Percentiles rank a stretch among this genome's conserved stretches.
Evolutionary conservation across 2,113 vertebrate species (phyloP).

Genomic region (Siniperca knerii): DNA sequence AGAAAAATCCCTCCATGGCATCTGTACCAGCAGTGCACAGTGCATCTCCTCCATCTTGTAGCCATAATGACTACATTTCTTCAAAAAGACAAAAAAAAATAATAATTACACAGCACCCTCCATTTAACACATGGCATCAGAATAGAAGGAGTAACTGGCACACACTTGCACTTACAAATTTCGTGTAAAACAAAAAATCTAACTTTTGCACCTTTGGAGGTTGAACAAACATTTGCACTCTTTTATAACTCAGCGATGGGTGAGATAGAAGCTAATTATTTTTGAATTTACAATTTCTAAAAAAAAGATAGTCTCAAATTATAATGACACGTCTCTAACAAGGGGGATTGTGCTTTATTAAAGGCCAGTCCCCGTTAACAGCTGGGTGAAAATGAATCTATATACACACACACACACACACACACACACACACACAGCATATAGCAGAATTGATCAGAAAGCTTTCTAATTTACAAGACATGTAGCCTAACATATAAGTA

Average conservation of each 20-base stretch:
- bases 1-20: background rate
- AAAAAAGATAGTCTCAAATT: background rate
- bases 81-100: background rate
- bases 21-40: background rate
- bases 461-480: background rate
- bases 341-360: background rate
- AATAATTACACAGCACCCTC: background rate
- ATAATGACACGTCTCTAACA: background rate
- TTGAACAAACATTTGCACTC: background rate
- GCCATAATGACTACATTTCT: constrained; percentile 14
- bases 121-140: background rate
- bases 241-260: background rate
- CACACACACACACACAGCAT: background rate
- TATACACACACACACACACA: too few relatives aligned
- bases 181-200: background rate
- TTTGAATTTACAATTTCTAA: background rate
- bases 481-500: background rate
- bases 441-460: background rate
- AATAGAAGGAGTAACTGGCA: background rate
- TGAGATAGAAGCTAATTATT: background rate
- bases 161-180: background rate
- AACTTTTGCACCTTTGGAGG: background rate
- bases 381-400: background rate
- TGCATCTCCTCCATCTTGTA: background rate
- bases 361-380: background rate